Conservation (phyloP, 2,797 vertebrate genomes). For the Delichon dasypus region DNA sequence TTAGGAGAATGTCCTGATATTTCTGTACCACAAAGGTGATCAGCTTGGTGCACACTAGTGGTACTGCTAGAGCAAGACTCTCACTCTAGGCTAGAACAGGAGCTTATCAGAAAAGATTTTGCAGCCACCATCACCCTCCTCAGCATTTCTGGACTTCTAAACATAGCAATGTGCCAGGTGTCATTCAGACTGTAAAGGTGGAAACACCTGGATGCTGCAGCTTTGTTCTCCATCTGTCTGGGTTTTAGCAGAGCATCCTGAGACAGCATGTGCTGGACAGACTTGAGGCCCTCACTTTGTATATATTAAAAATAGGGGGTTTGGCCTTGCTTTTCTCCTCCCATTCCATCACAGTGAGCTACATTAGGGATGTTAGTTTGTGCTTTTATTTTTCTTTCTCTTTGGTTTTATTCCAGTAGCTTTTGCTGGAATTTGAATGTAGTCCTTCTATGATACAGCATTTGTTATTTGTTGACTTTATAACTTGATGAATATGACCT, state of each 20-base stretch:
- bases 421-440: neutral
- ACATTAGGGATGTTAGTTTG: neutral
- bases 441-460: neutral
- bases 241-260: neutral
- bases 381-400: neutral
- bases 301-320: neutral
- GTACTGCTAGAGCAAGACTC: neutral
- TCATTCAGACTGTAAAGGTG: neutral
- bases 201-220: neutral
- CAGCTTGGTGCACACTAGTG: neutral
- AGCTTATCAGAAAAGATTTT: neutral
- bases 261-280: neutral
- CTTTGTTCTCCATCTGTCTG: neutral
- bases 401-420: neutral
- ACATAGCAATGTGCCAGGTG: neutral
- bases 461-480: neutral
- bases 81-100: neutral
- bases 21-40: neutral
- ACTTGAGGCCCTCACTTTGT: neutral
- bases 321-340: neutral
- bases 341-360: neutral
- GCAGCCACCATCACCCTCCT: neutral
- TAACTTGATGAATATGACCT: neutral
- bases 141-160: neutral
- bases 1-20: neutral